Base-by-base conservation (phyloP, 1,140 invertebrate species). In the Nomia melanderi region DNA sequence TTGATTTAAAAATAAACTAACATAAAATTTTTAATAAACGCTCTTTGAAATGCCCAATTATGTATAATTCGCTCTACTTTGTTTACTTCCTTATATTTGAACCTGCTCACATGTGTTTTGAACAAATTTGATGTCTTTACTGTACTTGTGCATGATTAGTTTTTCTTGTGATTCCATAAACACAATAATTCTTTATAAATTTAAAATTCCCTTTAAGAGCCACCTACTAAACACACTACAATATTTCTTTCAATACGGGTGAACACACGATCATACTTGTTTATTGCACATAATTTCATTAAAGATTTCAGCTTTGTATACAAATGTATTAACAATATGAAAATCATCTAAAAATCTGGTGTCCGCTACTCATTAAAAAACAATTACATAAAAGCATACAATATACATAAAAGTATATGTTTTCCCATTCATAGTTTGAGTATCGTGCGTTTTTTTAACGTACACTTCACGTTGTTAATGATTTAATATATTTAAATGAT, bases 211-310 rank as follows among this genome's bases (percentile, higher is more conserved):
- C 31, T 54, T 23, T 47, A 23, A n/a, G 36, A 62, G 8, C 20
- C 23, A 4, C 1, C 12, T 72, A 39, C 47, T 39, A 23, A 73
- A 57, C 31, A 62, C 27, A 50, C 14, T 56, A 23, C 59, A 25
- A n/a, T 54, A 44, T 63, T 66, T 44, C 12, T 63, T 75, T 77
- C 62, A 44, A 56, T 60, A 71, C 44, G 54, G 44, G 31, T 36
- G 36, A 79, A 67, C 47, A 64, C 11, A 69, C 36, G 27, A 50
- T 62, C 33, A 59, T 69, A 47, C 20, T 78, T 65, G 29, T 81
- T 86, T 88, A 88, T 88, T 88, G 86, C 86, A 88, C 87, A 63
- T 85, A 56, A 78, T 78, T 78, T 74, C 69, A 72, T 76, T 73
- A 81, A 83, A 36, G 70, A 81, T 78, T 79, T 78, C 57, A 47